These are phyloP conservation scores for Megamerina dolium DNA, from an alignment of 2,888 invertebrate genomes.

Conservation along the genomic window DNA sequence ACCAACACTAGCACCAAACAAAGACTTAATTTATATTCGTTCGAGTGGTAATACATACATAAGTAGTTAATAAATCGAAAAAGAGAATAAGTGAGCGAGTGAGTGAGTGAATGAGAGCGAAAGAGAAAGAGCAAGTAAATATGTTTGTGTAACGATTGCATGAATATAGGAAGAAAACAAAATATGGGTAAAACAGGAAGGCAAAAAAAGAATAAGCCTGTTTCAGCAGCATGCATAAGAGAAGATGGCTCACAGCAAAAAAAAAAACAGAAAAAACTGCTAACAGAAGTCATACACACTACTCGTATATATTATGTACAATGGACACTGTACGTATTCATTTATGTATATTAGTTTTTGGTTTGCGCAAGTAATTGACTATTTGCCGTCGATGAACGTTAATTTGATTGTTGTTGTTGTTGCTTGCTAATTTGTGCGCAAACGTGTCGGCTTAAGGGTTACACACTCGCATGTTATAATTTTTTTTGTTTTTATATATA, in stretches of 20 bases:
- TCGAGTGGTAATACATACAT: too few relatives aligned
- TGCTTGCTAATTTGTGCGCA: constrained; percentile 22
- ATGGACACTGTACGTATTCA: too few relatives aligned
- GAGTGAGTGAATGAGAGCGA: constrained; percentile 4
- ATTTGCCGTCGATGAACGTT: too few relatives aligned
- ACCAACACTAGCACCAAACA: too few relatives aligned
- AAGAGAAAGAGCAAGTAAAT: constrained; percentile 7
- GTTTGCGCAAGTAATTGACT: too few relatives aligned
- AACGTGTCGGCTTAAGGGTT: constrained; percentile 20
- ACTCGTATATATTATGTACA: too few relatives aligned
- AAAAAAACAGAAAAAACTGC: not conserved
- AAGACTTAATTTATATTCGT: too few relatives aligned
- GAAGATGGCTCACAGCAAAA: not conserved
- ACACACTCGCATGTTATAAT: constrained; percentile 5
- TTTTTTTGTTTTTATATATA: constrained; percentile 12
- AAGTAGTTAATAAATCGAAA: too few relatives aligned
- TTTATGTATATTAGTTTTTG: too few relatives aligned
- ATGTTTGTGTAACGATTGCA: too few relatives aligned
- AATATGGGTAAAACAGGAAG: not conserved
- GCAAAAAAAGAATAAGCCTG: not conserved
- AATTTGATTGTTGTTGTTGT: too few relatives aligned
- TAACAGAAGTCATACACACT: too few relatives aligned
- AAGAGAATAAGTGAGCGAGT: constrained; percentile 3
- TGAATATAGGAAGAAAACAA: not conserved
- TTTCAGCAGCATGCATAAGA: not conserved